These are phyloP conservation scores for Centropus unirufus DNA, from an alignment of 2,113 vertebrate species.

Conservation along the genomic window DNA sequence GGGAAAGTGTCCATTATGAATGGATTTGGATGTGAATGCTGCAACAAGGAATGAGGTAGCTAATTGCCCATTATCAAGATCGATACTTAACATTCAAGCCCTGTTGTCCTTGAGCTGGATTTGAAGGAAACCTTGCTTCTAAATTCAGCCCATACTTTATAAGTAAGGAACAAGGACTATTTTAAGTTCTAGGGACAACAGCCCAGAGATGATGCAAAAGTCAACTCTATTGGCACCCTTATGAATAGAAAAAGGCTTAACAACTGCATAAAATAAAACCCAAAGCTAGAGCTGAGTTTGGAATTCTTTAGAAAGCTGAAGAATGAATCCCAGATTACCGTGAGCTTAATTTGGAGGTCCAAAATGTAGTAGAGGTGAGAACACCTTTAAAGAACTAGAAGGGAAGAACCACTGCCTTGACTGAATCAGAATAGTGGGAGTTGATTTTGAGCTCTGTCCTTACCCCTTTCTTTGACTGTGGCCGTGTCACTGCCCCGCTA, in stretches of 20 bases:
- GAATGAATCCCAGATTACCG: not conserved
- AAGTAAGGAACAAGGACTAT: not conserved
- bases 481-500: not conserved
- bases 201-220: not conserved
- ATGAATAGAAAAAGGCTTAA: not conserved
- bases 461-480: not conserved
- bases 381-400: not conserved
- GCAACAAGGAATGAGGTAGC: not conserved
- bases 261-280: not conserved
- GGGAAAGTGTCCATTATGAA: not conserved
- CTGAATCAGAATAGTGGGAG: not conserved
- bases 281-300: not conserved
- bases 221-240: not conserved
- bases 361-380: not conserved
- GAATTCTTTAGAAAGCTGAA: not conserved
- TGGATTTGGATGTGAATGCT: not conserved
- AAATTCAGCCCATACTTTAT: not conserved
- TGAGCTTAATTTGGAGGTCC: not conserved
- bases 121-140: not conserved
- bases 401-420: not conserved
- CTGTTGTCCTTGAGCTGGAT: not conserved
- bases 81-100: not conserved
- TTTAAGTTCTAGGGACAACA: not conserved
- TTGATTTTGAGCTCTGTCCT: not conserved
- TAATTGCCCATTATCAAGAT: not conserved